Base-by-base conservation (phyloP, 2,888 invertebrate species). In the Trachelus stipa region DNA sequence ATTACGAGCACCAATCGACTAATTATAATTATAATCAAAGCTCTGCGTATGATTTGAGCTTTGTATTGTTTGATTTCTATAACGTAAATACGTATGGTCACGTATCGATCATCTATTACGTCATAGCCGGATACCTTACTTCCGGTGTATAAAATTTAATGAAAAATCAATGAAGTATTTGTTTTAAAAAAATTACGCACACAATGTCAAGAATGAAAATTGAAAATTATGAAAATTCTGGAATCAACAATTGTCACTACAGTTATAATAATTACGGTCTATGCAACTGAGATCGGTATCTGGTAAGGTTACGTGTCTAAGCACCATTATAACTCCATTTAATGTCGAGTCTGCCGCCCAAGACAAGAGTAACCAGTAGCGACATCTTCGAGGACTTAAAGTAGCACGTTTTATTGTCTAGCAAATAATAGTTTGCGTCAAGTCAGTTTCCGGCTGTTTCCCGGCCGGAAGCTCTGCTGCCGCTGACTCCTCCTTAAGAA, bases 221-320 rank as follows among this genome's bases (percentile, higher is more conserved):
- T 9, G 9, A 56, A 9, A 56, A 56, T 56, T 23, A 56, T 9
- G 23, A 56, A 56, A 23, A 23, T 23, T 56, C 56, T 23, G 0
- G 9, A 56, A 23, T 15, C 6, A 56, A 56, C 6, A 56, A 56
- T 23, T 23, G 23, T 23, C 9, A 23, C 80, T 81, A 81, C 81
- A 73, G 81, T 82, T 81, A 84, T 76, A 79, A 81, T 81, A 84
- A 83, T 84, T 84, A 83, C 78, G 79, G 23, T 79, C 79, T 76
- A 79, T 79, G 75, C 69, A 69, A 74, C 73, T 74, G 78, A 77
- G 81, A 81, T 84, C 78, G 78, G 76, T 79, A 83, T 83, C 83
- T 76, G n/a, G 35, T 69, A 56, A 71, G 56, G 78, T 78, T 77
- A 74, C 40, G 75, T 78, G 74, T 73, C 23, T 56, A 56, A 23